phyloP scores from a whole-genome alignment of 2,888 invertebrate species.

The Scrobipalpa atriplicella region DNA sequence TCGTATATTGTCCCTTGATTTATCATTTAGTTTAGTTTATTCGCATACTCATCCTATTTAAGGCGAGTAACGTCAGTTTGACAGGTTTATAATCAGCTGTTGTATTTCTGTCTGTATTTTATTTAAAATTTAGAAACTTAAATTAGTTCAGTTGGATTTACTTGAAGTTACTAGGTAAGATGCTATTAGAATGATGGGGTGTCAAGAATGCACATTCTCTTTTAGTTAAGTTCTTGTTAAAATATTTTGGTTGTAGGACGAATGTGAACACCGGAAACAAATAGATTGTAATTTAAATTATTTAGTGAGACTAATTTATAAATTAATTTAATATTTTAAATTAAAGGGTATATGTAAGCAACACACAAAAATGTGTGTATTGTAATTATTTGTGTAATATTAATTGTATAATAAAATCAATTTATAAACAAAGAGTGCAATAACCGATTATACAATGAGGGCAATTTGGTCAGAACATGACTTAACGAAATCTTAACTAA shows the following conservation, averaged over 20 bases:
- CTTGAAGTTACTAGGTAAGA: too few species aligned
- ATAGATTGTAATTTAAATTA: constrained; percentile 26
- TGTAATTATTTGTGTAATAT: not conserved
- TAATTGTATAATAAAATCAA: not conserved
- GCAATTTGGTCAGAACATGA: too few species aligned
- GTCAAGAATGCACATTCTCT: constrained; percentile 24
- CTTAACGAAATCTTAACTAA: too few species aligned
- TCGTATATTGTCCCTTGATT: too few species aligned
- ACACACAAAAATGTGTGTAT: not conserved
- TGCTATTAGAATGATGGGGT: not conserved
- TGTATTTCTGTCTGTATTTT: too few species aligned
- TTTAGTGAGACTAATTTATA: constrained; percentile 33
- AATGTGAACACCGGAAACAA: constrained; percentile 67
- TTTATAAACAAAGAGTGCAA: not conserved
- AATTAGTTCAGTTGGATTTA: too few species aligned
- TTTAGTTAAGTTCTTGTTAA: constrained; percentile 30
- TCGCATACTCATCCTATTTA: too few species aligned
- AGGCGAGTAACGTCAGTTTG: too few species aligned
- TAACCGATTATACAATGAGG: too few species aligned
- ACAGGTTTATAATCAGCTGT: too few species aligned
- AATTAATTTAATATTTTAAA: not conserved
- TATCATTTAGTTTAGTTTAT: too few species aligned
- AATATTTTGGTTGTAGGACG: constrained; percentile 57
- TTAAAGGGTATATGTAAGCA: not conserved
- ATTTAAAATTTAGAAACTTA: too few species aligned